Percentiles rank a stretch among this genome's conserved stretches.
Evolutionary conservation across 1,140 invertebrate genomes (phyloP).

Genomic region (Bombus sylvicola): DNA sequence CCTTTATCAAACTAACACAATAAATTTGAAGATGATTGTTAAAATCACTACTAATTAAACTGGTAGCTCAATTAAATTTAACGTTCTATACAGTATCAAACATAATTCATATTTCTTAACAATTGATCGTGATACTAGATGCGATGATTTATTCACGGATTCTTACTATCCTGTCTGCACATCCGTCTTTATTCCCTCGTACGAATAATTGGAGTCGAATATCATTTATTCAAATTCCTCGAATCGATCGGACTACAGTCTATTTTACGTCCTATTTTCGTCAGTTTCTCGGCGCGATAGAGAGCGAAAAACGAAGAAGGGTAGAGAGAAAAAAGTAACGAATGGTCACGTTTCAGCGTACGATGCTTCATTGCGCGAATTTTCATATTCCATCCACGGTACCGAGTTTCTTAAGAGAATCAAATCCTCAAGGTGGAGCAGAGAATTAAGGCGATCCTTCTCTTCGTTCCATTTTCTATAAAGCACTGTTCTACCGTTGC

Average conservation of each 20-base stretch:
- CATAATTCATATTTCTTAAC: background rate
- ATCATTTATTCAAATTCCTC: background rate
- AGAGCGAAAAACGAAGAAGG: background rate
- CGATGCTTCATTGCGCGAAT: constrained; percentile 44
- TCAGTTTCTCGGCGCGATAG: too few species aligned
- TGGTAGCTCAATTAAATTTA: constrained; percentile 13
- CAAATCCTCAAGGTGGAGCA: constrained; percentile 29
- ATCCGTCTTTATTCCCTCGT: background rate
- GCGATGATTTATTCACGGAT: constrained; percentile 16
- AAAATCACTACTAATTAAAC: constrained; percentile 1
- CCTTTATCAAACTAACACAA: too few species aligned
- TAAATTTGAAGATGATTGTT: background rate
- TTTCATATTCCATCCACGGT: constrained; percentile 47
- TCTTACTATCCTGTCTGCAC: too few species aligned
- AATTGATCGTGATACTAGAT: background rate
- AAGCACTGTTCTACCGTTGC: constrained; percentile 13
- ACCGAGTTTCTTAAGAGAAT: constrained; percentile 44
- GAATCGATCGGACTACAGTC: too few species aligned
- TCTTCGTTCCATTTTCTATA: constrained; percentile 47
- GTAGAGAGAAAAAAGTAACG: background rate
- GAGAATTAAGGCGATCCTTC: constrained; percentile 35
- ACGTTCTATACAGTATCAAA: background rate
- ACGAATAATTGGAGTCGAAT: background rate
- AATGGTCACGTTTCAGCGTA: background rate
- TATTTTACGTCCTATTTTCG: background rate